Base-by-base conservation (phyloP, 2,888 invertebrate species). In the Parthenolecanium corni region DNA sequence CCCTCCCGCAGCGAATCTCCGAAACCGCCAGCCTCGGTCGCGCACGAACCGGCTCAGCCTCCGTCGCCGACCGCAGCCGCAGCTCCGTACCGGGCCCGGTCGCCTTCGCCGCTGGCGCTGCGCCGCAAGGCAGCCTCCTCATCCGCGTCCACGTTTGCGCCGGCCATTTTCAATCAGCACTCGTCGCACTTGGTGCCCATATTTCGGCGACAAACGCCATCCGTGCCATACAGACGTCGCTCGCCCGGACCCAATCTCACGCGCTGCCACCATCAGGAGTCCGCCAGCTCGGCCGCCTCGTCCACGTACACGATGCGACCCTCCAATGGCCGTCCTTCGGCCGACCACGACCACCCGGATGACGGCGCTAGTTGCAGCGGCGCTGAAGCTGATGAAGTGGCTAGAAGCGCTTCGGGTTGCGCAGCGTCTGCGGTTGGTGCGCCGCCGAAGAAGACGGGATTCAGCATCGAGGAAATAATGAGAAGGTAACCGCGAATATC, bases 401-500 rank as follows among this genome's bases (percentile, higher is more conserved):
- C n/a, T n/a, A n/a, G n/a, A n/a, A n/a, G n/a, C n/a, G n/a, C n/a
- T n/a, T n/a, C n/a, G n/a, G n/a, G n/a, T n/a, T n/a, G n/a, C n/a
- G n/a, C n/a, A n/a, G 70, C 72, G 72, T 71, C 52, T 71, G 71
- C 21, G 71, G 51, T 74, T 73, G 1, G 74, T 72, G 54, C 71
- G 70, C 5, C 66, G 1, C 77, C 77, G 3, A 77, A 77, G 68
- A 85, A 86, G 70, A 87, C 88, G 71, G 90, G 90, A 18, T 90
- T 90, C 74, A 89, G 89, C 72, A 90, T 90, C 77, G 90, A 89
- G 71, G 90, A 90, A 69, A 89, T 90, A 68, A 89, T 90, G 90
- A 81, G 89, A 38, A 52, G 54, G 9, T 63, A 53, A 36, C 16
- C 14, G 44, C 6, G 20, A 9, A n/a, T n/a, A n/a, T n/a, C n/a